Evolutionary conservation across 2,888 invertebrate genomes (phyloP), one percentile per base, ranked within the genome.

Genomic region (Penaeus monodon): DNA sequence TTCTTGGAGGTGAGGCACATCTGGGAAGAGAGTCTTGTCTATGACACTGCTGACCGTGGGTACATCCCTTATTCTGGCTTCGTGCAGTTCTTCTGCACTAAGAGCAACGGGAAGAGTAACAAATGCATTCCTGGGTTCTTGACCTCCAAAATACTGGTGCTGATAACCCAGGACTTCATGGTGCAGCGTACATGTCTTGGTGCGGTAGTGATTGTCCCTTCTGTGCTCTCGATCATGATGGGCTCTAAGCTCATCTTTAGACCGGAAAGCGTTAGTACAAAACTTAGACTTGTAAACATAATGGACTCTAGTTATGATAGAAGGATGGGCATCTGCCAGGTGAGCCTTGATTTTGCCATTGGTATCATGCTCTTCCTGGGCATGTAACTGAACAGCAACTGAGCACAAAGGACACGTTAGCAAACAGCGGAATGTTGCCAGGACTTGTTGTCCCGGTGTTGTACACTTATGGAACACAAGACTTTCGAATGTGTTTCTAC

Each of bases 221-320:
- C 90, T 82, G 66, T 90, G 90, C 29, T 90, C 90, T 44, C 90
- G 82, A 63, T 90, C 90, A 27, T 90, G 90, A 64, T 90, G 90
- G 12, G 88, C 90, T n/a, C 90, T 73, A 24, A 90, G 63, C 78
- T 90, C 90, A 63, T 90, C 90, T 81, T 90, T 90, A 29, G 88
- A 88, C n/a, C 88, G 82, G 83, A 90, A 90, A n/a, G 90, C 90
- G 81, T 90, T 90, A 33, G 88, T 89, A 77, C 90, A 90, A 73
- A 90, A 90, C 57, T 90, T 90, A 8, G 90, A 90, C 44, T 90
- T 90, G 73, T 88, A 90, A 24, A 90, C 88, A 74, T 88, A 90
- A 63, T 90, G 86, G 73, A 90, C 88, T 24, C 88, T 68, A 29
- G 86, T 87, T 38, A 90, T 87, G 12, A 85, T 87, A 57, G 87